Evolutionary conservation across 2,113 vertebrate genomes (phyloP).

Genomic region (Archilochus colubris): DNA sequence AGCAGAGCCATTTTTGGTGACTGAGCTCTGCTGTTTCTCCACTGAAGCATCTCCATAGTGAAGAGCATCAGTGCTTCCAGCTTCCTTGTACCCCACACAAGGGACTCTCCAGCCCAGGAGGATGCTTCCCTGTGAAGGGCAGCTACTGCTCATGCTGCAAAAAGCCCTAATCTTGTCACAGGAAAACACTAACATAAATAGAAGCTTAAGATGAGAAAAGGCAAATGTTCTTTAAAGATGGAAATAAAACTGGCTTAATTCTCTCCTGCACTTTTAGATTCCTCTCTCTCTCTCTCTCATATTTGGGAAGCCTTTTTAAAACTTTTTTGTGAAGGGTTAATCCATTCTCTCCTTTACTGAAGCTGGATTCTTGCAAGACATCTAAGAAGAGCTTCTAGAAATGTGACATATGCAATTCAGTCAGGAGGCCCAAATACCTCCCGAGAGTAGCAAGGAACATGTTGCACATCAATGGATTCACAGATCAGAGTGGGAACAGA

Average conservation of each 20-base stretch:
- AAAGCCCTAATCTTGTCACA: neutral
- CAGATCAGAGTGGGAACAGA: neutral
- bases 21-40: neutral
- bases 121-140: neutral
- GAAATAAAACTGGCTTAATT: neutral
- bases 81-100: accelerated
- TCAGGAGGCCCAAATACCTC: neutral
- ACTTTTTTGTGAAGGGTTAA: neutral
- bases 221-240: neutral
- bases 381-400: neutral
- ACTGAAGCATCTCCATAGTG: accelerated
- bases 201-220: neutral
- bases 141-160: neutral
- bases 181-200: neutral
- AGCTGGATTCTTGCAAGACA: neutral
- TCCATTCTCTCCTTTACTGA: neutral
- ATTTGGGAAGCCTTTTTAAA: neutral
- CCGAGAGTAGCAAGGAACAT: neutral
- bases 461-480: neutral
- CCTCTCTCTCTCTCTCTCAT: neutral
- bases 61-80: neutral
- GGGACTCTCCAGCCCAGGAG: neutral
- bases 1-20: neutral
- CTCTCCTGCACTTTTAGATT: neutral
- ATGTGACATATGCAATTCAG: neutral